Base-by-base conservation (phyloP, 2,888 invertebrate species). In the Mythimna loreyi region DNA sequence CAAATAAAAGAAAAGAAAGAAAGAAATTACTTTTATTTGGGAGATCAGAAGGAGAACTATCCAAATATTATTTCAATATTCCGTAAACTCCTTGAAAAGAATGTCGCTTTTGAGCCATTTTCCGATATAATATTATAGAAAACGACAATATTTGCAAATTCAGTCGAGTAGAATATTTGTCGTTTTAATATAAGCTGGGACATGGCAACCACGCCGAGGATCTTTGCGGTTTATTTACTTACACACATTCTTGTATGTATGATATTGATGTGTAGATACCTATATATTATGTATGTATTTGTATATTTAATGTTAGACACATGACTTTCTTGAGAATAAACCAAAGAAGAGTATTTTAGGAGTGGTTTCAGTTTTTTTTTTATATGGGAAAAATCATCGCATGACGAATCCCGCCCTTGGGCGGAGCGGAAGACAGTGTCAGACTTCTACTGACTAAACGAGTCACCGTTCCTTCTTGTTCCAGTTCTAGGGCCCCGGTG, bases 121-220 rank as follows among this genome's bases (percentile, higher is more conserved):
- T 43, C 16, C 28, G 45, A 56, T 23, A 50, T n/a, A 70, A 62
- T 30, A 6, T 71, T 62, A 36, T 16, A 5, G 21, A 63, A 19
- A 63, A 30, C 3, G 57, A 19, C 19, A 70, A 67, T 71, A 66
- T 71, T 75, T 63, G 53, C 45, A 1, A 6, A 55, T 52, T 66
- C 49, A 23, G 6, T 58, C 16, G 23, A 50, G 21, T 52, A 58
- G 56, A 73, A 66, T 75, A 68, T 75, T 75, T 75, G 60, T 71
- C 58, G 21, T 68, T 72, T 60, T 55, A 77, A 68, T 72, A 76
- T 72, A 66, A 74, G 67, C 67, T 81, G 62, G 69, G 66, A 67
- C 76, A 60, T 55, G 47, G 56, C 61, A 73, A 76, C 69, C 53
- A 65, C 78, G 77, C 74, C 75, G 75, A 80, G 79, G 71, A 78